Evolutionary conservation across 1,140 invertebrate genomes (phyloP).

Genomic region (Ips typographus): DNA sequence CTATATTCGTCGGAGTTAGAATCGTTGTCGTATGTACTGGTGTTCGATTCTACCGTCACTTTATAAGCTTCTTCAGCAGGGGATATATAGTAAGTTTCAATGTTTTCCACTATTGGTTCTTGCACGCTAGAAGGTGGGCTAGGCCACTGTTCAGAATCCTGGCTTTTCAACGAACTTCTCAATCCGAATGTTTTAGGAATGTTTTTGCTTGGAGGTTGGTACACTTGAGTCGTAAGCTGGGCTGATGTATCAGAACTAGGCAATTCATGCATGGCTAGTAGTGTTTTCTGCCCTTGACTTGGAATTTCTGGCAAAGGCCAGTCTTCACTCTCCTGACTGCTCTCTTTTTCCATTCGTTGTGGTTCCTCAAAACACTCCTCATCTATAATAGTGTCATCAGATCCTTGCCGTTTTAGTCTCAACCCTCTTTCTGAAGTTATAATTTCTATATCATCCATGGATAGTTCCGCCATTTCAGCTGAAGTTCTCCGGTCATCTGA

Average conservation of each 20-base stretch:
- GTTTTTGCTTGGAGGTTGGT: constrained; percentile 46
- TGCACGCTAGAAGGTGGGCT: constrained; percentile 73
- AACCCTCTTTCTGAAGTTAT: constrained; percentile 51
- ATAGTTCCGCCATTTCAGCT: constrained; percentile 78
- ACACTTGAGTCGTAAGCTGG: constrained; percentile 52
- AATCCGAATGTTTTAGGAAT: constrained; percentile 51
- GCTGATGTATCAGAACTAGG: constrained; percentile 51
- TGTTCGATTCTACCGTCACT: constrained; percentile 60
- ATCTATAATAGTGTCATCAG: constrained; percentile 53
- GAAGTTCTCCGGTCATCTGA: constrained; percentile 78
- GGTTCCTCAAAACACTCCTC: constrained; percentile 49
- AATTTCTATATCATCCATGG: constrained; percentile 65
- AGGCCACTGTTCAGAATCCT: constrained; percentile 74
- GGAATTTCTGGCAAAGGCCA: constrained; percentile 70
- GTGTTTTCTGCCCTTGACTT: constrained; percentile 39
- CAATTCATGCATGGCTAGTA: constrained; percentile 49
- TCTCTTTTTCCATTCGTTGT: constrained; percentile 43
- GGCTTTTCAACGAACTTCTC: constrained; percentile 53
- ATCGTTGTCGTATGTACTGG: constrained; percentile 49
- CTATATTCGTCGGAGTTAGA: constrained; percentile 58
- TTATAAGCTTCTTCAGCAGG: constrained; percentile 67
- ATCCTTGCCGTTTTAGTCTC: constrained; percentile 48
- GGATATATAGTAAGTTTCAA: constrained; percentile 82
- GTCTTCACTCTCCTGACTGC: constrained; percentile 69
- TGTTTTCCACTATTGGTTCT: constrained; percentile 68